A percentile compares a stretch with the other conserved stretches of the same genome.
phyloP scores from a whole-genome alignment of 1,140 invertebrate genomes.

The Psilanteris sp. region DNA sequence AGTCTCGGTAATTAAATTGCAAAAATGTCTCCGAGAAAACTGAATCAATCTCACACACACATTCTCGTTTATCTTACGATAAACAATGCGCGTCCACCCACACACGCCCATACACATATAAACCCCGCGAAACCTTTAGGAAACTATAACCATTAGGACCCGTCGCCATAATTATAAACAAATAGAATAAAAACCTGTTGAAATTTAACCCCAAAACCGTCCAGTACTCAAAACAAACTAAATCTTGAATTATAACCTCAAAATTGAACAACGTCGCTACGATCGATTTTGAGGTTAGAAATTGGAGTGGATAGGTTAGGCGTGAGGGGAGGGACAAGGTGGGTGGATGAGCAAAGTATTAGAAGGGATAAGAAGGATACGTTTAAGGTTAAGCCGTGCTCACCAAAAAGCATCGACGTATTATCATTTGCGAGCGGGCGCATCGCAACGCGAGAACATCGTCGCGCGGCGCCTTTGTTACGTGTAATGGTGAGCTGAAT shows the following conservation, averaged over 20 bases:
- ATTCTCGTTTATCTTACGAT: constrained; percentile 11
- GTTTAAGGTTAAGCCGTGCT: constrained; percentile 25
- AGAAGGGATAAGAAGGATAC: background rate
- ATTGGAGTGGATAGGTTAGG: too few relatives aligned
- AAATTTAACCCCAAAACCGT: too few relatives aligned
- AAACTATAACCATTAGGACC: too few relatives aligned
- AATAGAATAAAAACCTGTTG: too few relatives aligned
- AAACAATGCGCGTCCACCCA: constrained; percentile 1
- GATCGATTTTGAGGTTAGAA: constrained; percentile 37
- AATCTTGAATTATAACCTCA: constrained; percentile 25
- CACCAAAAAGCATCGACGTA: constrained; percentile 53
- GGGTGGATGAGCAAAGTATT: background rate
- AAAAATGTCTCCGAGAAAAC: constrained; percentile 13
- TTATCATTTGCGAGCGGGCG: constrained; percentile 53
- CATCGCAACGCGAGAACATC: constrained; percentile 45
- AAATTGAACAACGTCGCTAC: constrained; percentile 13
- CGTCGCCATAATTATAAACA: too few relatives aligned
- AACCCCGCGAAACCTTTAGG: too few relatives aligned
- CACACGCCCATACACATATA: too few relatives aligned
- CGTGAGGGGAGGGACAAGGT: constrained; percentile 12
- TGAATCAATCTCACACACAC: constrained; percentile 1
- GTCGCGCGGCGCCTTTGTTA: constrained; percentile 18
- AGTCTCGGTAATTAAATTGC: constrained; percentile 20
- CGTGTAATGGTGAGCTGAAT: too few relatives aligned
- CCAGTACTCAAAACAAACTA: too few relatives aligned